Percentiles rank a stretch among this genome's conserved stretches.
phyloP scores from a whole-genome alignment of 2,797 vertebrate species.

The Chloroceryle inda region DNA sequence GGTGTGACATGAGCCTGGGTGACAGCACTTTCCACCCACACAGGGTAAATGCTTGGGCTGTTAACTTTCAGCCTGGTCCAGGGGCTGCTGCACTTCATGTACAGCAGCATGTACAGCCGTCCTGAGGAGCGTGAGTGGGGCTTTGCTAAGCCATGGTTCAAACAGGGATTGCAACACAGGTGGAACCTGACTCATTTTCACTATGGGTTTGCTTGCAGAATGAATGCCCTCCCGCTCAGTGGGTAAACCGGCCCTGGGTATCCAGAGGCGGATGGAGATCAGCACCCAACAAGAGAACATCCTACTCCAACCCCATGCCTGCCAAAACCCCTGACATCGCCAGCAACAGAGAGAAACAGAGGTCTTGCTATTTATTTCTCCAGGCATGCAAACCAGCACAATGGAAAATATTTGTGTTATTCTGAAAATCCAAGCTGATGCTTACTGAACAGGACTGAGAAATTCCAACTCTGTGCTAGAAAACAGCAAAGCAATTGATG shows the following conservation, averaged over 20 bases:
- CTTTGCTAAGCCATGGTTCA: not conserved
- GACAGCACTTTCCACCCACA: fast-evolving
- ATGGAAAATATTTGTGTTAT: not conserved
- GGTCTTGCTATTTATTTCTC: not conserved
- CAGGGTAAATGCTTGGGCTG: not conserved
- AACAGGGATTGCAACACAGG: not conserved
- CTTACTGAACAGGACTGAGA: not conserved
- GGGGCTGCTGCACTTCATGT: not conserved
- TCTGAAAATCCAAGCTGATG: constrained; percentile 7
- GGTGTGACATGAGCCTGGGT: fast-evolving
- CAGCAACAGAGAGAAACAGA: not conserved
- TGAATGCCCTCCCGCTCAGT: fast-evolving
- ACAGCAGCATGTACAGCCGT: not conserved
- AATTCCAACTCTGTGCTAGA: not conserved
- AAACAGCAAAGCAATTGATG: not conserved
- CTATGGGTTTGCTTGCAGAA: not conserved
- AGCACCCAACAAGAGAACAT: not conserved
- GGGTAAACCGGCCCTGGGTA: fast-evolving
- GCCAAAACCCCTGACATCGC: not conserved
- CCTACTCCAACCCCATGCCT: not conserved
- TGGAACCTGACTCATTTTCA: not conserved
- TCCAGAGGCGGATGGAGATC: not conserved
- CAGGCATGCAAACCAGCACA: not conserved
- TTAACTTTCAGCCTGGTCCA: not conserved
- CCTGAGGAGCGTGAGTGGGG: fast-evolving